phyloP scores from a whole-genome alignment of 2,888 invertebrate genomes.

The Rhagonycha lutea region DNA sequence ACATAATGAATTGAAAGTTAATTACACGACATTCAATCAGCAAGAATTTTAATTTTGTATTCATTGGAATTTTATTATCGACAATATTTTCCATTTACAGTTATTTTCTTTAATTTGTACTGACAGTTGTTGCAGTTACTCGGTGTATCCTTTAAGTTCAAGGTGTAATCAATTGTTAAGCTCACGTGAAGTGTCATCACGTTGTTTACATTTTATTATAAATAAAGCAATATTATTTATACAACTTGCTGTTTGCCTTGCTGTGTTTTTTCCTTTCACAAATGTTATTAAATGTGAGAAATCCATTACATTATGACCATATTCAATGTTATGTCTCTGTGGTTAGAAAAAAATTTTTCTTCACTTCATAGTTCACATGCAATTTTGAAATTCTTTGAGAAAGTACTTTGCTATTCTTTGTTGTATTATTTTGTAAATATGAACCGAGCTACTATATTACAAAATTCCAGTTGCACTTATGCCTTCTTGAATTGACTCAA shows the following conservation, averaged over 20 bases:
- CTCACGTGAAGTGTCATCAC: constrained; percentile 15
- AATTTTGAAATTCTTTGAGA: constrained; percentile 14
- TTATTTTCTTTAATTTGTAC: not conserved
- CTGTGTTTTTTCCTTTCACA: constrained; percentile 3
- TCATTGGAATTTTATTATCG: not conserved
- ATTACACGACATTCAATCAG: not conserved
- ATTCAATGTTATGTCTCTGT: not conserved
- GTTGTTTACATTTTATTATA: constrained; percentile 6
- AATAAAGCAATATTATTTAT: not conserved
- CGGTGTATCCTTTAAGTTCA: constrained; percentile 8
- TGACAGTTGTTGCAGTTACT: not conserved
- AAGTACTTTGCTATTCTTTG: not conserved
- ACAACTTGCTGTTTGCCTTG: constrained; percentile 6
- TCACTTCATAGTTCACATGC: constrained; percentile 14
- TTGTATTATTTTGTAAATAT: constrained; percentile 6
- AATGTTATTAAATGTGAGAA: not conserved
- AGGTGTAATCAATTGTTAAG: constrained; percentile 7
- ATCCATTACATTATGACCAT: not conserved
- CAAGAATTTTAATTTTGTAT: not conserved
- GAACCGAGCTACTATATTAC: not conserved
- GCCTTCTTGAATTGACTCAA: not conserved
- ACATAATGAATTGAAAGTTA: not conserved
- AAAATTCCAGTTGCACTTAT: not conserved
- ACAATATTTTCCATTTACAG: not conserved
- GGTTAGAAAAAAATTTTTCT: not conserved